Percentiles rank a stretch among this genome's conserved stretches.
Evolutionary conservation across 2,888 invertebrate genomes (phyloP).

Genomic region (Fragum whitleyi): DNA sequence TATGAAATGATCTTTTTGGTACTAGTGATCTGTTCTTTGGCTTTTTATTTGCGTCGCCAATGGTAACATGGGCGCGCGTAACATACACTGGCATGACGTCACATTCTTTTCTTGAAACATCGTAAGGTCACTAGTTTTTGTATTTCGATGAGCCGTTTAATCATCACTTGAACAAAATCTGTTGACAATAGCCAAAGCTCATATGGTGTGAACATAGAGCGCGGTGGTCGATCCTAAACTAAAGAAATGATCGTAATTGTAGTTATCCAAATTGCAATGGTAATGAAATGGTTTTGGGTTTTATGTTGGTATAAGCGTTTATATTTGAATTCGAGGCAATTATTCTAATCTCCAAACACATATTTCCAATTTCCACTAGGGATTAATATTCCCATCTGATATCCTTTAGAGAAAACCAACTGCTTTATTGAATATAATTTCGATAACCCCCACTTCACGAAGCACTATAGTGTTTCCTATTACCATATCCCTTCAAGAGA

Average conservation of each 20-base stretch:
- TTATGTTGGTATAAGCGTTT: not conserved
- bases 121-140: not conserved
- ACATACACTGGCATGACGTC: constrained; percentile 71
- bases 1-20: constrained; percentile 56
- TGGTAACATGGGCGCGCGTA: constrained; percentile 67
- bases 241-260: too few species aligned
- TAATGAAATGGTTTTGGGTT: too few species aligned
- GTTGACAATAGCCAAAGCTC: too few species aligned
- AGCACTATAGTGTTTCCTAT: not conserved
- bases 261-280: too few species aligned
- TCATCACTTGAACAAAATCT: constrained; percentile 2
- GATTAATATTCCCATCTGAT: not conserved
- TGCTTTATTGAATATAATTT: not conserved
- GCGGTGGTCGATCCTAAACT: too few species aligned
- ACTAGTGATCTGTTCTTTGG: constrained; percentile 37
- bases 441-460: not conserved
- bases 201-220: too few species aligned
- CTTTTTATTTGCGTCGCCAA: constrained; percentile 58
- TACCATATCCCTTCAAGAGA: not conserved
- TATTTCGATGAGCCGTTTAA: not conserved
- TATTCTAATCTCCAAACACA: not conserved
- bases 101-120: constrained; percentile 30
- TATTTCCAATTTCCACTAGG: not conserved
- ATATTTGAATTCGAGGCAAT: not conserved
- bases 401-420: not conserved